These are phyloP conservation scores for Drosophila parthenogenetica DNA, from an alignment of 2,888 invertebrate genomes.

Conservation along the genomic window DNA sequence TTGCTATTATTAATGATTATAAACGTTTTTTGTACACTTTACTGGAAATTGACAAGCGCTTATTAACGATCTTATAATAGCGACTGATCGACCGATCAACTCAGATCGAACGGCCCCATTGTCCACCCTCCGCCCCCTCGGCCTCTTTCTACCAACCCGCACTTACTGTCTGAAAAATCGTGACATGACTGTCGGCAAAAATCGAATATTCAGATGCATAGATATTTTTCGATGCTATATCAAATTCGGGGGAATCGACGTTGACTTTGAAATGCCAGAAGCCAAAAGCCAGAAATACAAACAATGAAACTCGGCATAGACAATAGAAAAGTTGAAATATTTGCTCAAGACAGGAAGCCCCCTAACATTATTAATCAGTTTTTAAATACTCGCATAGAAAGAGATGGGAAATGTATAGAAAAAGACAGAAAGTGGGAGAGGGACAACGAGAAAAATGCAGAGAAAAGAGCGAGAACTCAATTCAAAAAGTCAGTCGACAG, in stretches of 20 bases:
- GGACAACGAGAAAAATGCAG: too few relatives aligned
- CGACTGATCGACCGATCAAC: slow-evolving; percentile 71
- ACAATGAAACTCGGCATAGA: slow-evolving; percentile 47
- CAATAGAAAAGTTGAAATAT: slow-evolving; percentile 59
- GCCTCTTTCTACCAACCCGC: neutral
- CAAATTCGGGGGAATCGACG: slow-evolving; percentile 31
- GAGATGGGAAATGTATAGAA: neutral
- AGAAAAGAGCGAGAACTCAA: neutral
- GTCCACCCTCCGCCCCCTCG: slow-evolving; percentile 33
- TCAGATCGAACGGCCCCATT: slow-evolving; percentile 57
- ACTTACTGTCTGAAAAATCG: slow-evolving; percentile 40
- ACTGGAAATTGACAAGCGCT: slow-evolving; percentile 81
- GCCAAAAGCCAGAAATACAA: slow-evolving; percentile 31
- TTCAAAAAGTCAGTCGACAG: slow-evolving; percentile 37
- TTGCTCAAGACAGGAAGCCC: slow-evolving; percentile 81
- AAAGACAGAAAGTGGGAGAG: neutral
- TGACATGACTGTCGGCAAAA: slow-evolving; percentile 68
- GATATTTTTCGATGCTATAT: slow-evolving; percentile 20
- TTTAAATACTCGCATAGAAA: slow-evolving; percentile 51
- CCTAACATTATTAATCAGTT: slow-evolving; percentile 77
- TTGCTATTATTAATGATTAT: slow-evolving; percentile 82
- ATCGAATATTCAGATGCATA: slow-evolving; percentile 23
- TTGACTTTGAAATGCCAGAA: slow-evolving; percentile 64
- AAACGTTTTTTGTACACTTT: slow-evolving; percentile 78
- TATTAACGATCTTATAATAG: slow-evolving; percentile 82